Base-by-base conservation (phyloP, 2,113 vertebrate genomes). In the Harpagus bidentatus region DNA sequence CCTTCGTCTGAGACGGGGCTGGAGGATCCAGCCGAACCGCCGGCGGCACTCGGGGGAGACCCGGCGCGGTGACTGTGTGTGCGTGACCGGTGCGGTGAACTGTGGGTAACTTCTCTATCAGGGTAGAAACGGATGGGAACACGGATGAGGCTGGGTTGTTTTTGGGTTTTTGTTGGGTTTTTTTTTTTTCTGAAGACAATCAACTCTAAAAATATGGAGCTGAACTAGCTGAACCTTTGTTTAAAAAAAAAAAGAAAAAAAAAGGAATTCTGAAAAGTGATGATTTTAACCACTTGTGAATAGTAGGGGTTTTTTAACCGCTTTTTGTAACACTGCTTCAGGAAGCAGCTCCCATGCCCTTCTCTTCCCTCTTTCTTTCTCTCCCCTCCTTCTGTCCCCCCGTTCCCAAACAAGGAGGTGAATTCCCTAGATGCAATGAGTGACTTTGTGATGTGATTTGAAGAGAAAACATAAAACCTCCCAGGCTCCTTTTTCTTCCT, bases 1-100 rank as follows among this genome's bases (percentile, higher is more conserved):
- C 99, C 31, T 99, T 99, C 13, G 99, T 99, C 96, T 99, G 99
- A 99, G 94, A 31, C 18, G 4, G 78, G 43, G 53, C 28, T 52
- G 83, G 82, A 73, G 82, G 56, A 34, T 48, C 28, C 55, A 45
- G 91, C 36, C 8, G 4, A 52, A n/a, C 4, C 7, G 5, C 95
- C 34, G 4, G 77, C 9, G 9, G 38, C 74, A 31, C 67, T 26
- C 4, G 31, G 67, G 42, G 50, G 53, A 29, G 42, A 70, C 87
- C 67, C 66, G 16, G 11, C 5, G 1, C 90, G 66, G 88, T 11
- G 95, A 94, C 91, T 87, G 71, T n/a, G 84, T 16, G 95, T 34
- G 90, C 9, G 72, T 47, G 86, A 47, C 55, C 58, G 16, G 47
- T 86, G 92, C 42, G 61, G 70, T 94, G 97, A 93, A 95, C 97